Conservation (phyloP, 2,888 invertebrate genomes). For the Ochropleura leucogaster region DNA sequence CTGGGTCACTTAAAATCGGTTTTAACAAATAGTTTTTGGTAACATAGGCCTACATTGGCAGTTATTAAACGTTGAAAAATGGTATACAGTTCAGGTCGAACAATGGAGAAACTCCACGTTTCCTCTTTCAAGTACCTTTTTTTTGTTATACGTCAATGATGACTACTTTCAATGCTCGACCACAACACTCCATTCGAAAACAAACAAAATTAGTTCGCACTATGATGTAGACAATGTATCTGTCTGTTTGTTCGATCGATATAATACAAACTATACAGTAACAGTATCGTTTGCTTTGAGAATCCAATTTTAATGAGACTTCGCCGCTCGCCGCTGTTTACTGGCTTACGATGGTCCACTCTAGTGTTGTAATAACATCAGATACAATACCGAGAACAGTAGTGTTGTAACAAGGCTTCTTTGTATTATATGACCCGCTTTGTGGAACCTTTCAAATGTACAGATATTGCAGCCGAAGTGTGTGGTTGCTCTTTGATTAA, state of each 20-base stretch:
- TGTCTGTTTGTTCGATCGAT: conserved; percentile 32
- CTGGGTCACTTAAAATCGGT: too few species aligned
- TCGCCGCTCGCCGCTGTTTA: conserved; percentile 8
- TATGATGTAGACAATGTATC: not conserved
- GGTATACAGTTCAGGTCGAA: too few species aligned
- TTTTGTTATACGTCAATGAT: too few species aligned
- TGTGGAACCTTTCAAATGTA: conserved; percentile 15
- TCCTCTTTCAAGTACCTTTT: too few species aligned
- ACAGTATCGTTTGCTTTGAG: conserved; percentile 39
- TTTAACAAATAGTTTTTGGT: too few species aligned
- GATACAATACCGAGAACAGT: conserved; percentile 4
- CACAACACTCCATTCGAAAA: too few species aligned
- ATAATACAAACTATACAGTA: conserved; percentile 20
- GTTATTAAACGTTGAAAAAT: too few species aligned
- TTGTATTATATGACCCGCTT: conserved; percentile 28
- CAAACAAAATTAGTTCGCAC: conserved; percentile 19
- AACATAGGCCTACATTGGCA: too few species aligned
- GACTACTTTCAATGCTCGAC: too few species aligned
- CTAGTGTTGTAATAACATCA: conserved; percentile 38
- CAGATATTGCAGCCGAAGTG: conserved; percentile 33
- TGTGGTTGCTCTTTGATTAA: conserved; percentile 12
- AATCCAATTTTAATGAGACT: conserved; percentile 58
- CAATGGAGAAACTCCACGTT: too few species aligned
- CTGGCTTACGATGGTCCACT: conserved; percentile 10
- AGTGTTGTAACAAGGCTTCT: conserved; percentile 22